phyloP scores from a whole-genome alignment of 2,888 invertebrate species.

The Andrena trimmerana region DNA sequence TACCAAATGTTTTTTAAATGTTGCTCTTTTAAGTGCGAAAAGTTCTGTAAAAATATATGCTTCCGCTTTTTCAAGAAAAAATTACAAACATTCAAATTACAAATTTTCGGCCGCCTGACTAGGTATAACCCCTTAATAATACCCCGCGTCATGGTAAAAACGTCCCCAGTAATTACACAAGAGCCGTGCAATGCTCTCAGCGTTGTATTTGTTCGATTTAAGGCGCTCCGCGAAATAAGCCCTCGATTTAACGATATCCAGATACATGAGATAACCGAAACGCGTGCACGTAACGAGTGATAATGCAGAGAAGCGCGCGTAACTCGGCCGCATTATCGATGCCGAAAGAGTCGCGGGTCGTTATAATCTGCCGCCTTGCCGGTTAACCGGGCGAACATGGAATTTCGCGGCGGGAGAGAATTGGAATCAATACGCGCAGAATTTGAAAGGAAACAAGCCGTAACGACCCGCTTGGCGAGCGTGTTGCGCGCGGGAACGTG shows the following conservation, averaged over 20 bases:
- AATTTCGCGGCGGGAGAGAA: background rate
- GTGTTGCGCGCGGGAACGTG: conserved; percentile 9
- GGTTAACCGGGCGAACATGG: background rate
- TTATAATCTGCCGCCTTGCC: conserved; percentile 34
- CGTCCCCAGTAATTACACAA: background rate
- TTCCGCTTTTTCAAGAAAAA: too few species aligned
- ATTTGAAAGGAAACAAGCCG: conserved; percentile 35
- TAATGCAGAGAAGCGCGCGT: conserved; percentile 24
- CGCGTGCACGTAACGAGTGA: conserved; percentile 18
- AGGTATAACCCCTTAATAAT: too few species aligned
- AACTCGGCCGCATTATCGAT: conserved; percentile 24
- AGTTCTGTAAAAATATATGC: too few species aligned
- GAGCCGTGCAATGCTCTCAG: background rate
- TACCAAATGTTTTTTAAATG: too few species aligned
- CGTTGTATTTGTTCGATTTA: background rate
- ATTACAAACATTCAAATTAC: too few species aligned
- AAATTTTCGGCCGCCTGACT: too few species aligned
- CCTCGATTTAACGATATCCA: background rate
- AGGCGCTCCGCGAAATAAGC: background rate
- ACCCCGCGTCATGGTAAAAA: background rate
- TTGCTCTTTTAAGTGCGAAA: too few species aligned
- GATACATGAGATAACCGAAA: conserved; percentile 2
- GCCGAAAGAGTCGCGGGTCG: conserved; percentile 25
- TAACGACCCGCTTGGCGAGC: conserved; percentile 29
- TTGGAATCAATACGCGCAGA: background rate